phyloP scores from a whole-genome alignment of 2,888 invertebrate species.

The Beris morrisii region DNA sequence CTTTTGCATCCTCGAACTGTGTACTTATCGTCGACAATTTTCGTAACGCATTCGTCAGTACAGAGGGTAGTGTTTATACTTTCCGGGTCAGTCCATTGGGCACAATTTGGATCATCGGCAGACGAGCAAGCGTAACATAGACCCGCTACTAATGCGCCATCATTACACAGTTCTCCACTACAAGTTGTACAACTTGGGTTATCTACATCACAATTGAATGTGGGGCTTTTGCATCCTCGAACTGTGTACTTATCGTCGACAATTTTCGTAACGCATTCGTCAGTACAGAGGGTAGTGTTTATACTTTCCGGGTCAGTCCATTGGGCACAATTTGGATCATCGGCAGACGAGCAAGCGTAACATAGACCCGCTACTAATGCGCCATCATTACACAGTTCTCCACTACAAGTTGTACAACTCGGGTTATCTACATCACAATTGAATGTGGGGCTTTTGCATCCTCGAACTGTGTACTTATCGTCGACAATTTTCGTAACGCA shows the following conservation, averaged over 20 bases:
- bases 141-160: background rate
- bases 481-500: slow-evolving; percentile 13
- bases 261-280: slow-evolving; percentile 7
- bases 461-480: slow-evolving; percentile 43
- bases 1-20: slow-evolving; percentile 47
- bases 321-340: slow-evolving; percentile 46
- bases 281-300: slow-evolving; percentile 41
- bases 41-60: slow-evolving; percentile 37
- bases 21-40: slow-evolving; percentile 27
- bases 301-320: slow-evolving; percentile 44
- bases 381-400: slow-evolving; percentile 44
- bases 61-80: slow-evolving; percentile 38
- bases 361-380: slow-evolving; percentile 38
- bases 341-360: slow-evolving; percentile 46
- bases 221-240: slow-evolving; percentile 45
- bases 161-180: slow-evolving; percentile 44
- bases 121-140: slow-evolving; percentile 47
- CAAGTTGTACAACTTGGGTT: slow-evolving; percentile 41
- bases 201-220: background rate
- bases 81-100: slow-evolving; percentile 45
- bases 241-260: slow-evolving; percentile 39
- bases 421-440: slow-evolving; percentile 1
- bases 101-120: slow-evolving; percentile 44
- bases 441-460: slow-evolving; percentile 42
- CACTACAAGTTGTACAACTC: slow-evolving; percentile 41